Conservation (phyloP, 2,888 invertebrate species). For the Candidula unifasciata region DNA sequence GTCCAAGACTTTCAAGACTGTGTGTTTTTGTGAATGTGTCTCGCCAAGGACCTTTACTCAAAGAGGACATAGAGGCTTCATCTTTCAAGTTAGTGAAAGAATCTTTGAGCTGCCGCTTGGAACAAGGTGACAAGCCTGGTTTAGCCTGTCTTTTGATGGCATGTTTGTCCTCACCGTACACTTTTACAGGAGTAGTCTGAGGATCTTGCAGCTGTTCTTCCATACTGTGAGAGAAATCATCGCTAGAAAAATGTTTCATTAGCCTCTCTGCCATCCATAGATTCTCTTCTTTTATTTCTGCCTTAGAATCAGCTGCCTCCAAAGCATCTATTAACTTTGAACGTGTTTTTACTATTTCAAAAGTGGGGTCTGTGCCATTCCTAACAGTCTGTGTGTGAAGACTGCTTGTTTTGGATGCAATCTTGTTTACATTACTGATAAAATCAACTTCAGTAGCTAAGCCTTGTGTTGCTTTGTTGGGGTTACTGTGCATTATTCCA, state of each 20-base stretch:
- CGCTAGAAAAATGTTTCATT: slow-evolving; percentile 11
- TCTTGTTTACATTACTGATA: background rate
- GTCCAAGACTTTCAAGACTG: background rate
- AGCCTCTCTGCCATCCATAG: slow-evolving; percentile 27
- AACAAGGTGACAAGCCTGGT: slow-evolving; percentile 60
- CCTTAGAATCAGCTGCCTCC: slow-evolving; percentile 29
- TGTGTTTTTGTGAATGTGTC: slow-evolving; percentile 1
- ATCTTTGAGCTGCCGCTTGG: slow-evolving; percentile 55
- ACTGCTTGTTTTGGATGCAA: background rate
- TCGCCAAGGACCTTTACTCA: background rate
- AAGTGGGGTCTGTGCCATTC: background rate
- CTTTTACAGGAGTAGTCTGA: slow-evolving; percentile 54
- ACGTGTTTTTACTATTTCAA: background rate
- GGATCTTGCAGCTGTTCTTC: background rate
- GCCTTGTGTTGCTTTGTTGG: background rate
- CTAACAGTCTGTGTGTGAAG: background rate
- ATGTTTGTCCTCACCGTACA: slow-evolving; percentile 38
- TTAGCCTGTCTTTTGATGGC: slow-evolving; percentile 62
- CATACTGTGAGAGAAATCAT: background rate
- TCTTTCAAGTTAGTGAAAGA: slow-evolving; percentile 36
- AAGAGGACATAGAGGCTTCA: background rate
- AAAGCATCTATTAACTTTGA: slow-evolving; percentile 44
- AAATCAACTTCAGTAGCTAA: background rate
- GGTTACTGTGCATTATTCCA: background rate
- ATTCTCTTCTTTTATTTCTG: slow-evolving; percentile 27